Evolutionary conservation across 1,140 invertebrate genomes (phyloP).

Genomic region (Lineus longissimus): DNA sequence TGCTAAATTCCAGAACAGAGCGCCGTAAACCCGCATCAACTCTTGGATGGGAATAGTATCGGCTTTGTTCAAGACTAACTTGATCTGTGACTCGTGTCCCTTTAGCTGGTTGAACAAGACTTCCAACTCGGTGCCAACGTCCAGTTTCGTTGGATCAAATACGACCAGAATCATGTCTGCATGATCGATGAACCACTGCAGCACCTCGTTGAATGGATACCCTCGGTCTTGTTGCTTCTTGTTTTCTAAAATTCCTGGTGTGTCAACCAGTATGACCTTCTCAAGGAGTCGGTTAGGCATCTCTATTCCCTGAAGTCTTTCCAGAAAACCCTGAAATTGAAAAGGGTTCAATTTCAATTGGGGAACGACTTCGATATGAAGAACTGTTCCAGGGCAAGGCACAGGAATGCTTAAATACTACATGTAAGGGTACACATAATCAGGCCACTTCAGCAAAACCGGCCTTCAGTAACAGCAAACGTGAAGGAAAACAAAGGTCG

Average conservation of each 20-base stretch:
- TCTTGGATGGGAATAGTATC: conserved; percentile 90
- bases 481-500: too few species aligned
- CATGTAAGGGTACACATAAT: too few species aligned
- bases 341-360: neutral
- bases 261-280: conserved; percentile 91
- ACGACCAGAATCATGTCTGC: conserved; percentile 92
- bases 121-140: conserved; percentile 90
- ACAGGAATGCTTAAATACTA: too few species aligned
- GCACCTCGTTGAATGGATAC: conserved; percentile 92
- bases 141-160: conserved; percentile 91
- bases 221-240: conserved; percentile 86
- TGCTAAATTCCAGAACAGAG: conserved; percentile 92
- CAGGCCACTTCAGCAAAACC: too few species aligned
- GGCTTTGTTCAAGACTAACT: conserved; percentile 91
- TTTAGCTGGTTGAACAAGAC: conserved; percentile 83
- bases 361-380: too few species aligned
- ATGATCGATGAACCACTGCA: conserved; percentile 94
- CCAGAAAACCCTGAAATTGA: conserved; percentile 67
- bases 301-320: conserved; percentile 77
- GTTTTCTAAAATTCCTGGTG: conserved; percentile 91
- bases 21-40: conserved; percentile 86
- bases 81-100: conserved; percentile 79
- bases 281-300: conserved; percentile 80
- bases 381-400: too few species aligned
- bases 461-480: too few species aligned